These are phyloP conservation scores for Criorhina ranunculi DNA, from an alignment of 2,888 invertebrate genomes.

Conservation along the genomic window DNA sequence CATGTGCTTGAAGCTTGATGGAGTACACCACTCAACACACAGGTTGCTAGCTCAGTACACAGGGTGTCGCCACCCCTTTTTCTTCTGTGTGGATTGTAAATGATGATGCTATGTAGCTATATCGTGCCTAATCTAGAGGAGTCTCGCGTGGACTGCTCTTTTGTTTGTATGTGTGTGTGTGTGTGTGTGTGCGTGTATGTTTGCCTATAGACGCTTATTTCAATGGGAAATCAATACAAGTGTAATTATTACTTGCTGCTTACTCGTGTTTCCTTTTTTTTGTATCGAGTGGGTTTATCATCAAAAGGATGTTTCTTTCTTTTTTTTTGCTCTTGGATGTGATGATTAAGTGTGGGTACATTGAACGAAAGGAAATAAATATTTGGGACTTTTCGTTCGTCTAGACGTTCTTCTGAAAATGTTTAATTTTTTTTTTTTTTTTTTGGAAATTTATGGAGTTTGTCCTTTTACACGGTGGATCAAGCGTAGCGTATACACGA, in stretches of 20 bases:
- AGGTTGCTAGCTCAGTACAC: slow-evolving; percentile 21
- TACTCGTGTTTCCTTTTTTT: slow-evolving; percentile 3
- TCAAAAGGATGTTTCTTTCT: neutral
- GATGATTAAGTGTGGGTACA: neutral
- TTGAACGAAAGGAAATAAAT: neutral
- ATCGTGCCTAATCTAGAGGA: slow-evolving; percentile 62
- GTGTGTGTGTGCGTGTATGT: slow-evolving; percentile 3
- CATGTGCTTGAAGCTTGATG: slow-evolving; percentile 61
- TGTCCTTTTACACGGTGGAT: neutral
- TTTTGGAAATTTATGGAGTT: slow-evolving; percentile 1
- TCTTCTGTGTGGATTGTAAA: neutral
- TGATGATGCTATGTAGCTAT: slow-evolving; percentile 43
- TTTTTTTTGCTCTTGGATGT: neutral
- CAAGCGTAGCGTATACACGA: neutral
- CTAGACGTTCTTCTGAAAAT: slow-evolving; percentile 12
- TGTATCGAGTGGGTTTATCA: neutral
- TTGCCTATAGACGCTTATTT: slow-evolving; percentile 25
- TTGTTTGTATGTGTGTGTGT: no score
- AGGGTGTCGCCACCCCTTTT: neutral
- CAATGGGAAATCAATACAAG: slow-evolving; percentile 52
- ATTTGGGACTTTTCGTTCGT: slow-evolving; percentile 1
- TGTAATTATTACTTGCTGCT: slow-evolving; percentile 44
- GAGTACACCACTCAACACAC: slow-evolving; percentile 49
- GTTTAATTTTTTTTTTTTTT: slow-evolving; percentile 11
- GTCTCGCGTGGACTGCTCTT: slow-evolving; percentile 39